These are phyloP conservation scores for Sternarchorhynchus goeldii DNA, from an alignment of 2,797 vertebrate genomes.

Conservation along the genomic window DNA sequence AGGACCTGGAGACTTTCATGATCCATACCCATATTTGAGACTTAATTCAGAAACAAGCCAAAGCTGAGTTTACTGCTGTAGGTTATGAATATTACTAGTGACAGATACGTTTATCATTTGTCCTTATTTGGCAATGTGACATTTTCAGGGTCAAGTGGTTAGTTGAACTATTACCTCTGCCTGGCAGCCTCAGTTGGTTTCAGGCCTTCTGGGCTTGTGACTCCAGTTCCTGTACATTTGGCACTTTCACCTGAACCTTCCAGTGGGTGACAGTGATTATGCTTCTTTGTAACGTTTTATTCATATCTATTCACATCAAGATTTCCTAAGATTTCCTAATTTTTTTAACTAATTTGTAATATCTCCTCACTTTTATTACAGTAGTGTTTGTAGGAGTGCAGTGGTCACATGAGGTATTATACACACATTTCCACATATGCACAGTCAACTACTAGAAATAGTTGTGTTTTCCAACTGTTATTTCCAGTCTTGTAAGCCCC, in stretches of 20 bases:
- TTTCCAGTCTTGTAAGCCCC: not conserved
- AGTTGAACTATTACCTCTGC: too few species aligned
- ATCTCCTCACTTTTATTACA: too few species aligned
- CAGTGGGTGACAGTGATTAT: too few species aligned
- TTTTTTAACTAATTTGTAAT: too few species aligned
- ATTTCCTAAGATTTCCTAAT: not conserved
- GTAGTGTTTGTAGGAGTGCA: not conserved
- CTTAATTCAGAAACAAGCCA: not conserved
- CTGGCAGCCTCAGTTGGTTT: too few species aligned
- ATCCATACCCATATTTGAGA: not conserved
- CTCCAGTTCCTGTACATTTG: not conserved
- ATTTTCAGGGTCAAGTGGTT: not conserved
- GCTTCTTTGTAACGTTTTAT: not conserved
- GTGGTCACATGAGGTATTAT: too few species aligned
- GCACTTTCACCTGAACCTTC: not conserved
- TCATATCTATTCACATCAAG: not conserved
- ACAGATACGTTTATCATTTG: not conserved
- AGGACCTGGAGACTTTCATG: not conserved
- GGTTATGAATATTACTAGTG: too few species aligned
- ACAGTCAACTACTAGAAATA: too few species aligned
- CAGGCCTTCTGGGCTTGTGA: not conserved
- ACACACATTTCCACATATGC: too few species aligned
- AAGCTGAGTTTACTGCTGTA: too few species aligned
- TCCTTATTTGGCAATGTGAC: not conserved
- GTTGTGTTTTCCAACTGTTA: too few species aligned